A percentile compares a stretch with the other conserved stretches of the same genome.
These are phyloP conservation scores for Aradus depressus DNA, from an alignment of 2,888 invertebrate species.

Conservation along the genomic window DNA sequence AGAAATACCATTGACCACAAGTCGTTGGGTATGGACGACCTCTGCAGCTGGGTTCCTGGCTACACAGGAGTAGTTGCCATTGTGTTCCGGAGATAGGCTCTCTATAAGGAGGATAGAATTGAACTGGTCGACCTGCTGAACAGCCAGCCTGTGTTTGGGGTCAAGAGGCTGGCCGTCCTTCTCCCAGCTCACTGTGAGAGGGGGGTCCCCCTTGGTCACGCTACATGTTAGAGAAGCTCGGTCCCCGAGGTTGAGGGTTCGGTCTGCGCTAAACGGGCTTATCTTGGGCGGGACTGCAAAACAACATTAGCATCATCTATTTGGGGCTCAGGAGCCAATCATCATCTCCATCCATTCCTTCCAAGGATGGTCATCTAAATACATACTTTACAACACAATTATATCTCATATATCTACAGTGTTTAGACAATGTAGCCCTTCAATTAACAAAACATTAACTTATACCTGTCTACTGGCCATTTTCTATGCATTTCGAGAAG, in stretches of 20 bases:
- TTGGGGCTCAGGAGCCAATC: no score
- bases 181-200: slow-evolving; percentile 62
- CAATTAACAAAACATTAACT: no score
- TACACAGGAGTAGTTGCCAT: slow-evolving; percentile 65
- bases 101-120: slow-evolving; percentile 68
- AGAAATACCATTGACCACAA: slow-evolving; percentile 60
- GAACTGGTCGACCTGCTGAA: slow-evolving; percentile 63
- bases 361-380: no score
- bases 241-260: slow-evolving; percentile 59
- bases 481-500: no score
- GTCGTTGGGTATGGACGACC: slow-evolving; percentile 59
- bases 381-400: no score
- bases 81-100: slow-evolving; percentile 61
- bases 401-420: no score
- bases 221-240: slow-evolving; percentile 63
- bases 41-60: slow-evolving; percentile 61
- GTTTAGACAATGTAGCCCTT: no score
- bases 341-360: slow-evolving; percentile 3
- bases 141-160: slow-evolving; percentile 45
- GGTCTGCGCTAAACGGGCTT: slow-evolving; percentile 58
- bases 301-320: slow-evolving; percentile 18
- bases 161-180: slow-evolving; percentile 55
- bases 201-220: slow-evolving; percentile 63
- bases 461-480: no score
- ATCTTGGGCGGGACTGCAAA: slow-evolving; percentile 64